Conservation (phyloP, 2,797 vertebrate species). For the Hoplostethus mediterraneus region DNA sequence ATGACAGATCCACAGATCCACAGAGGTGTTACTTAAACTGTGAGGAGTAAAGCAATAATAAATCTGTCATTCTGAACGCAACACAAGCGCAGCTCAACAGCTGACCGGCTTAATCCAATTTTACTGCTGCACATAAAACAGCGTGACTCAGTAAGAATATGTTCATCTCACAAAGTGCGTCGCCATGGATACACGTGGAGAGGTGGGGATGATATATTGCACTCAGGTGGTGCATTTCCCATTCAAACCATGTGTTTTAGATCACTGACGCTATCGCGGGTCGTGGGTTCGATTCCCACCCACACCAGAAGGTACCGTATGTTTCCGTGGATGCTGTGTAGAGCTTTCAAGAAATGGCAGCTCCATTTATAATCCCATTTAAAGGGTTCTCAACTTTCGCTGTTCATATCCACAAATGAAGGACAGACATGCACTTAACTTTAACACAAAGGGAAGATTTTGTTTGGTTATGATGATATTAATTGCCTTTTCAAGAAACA, state of each 20-base stretch:
- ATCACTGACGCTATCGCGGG: too few species aligned
- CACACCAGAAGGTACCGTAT: too few species aligned
- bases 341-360: neutral
- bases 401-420: neutral
- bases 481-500: neutral
- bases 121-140: constrained; percentile 38
- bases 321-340: neutral
- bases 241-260: neutral
- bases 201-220: too few species aligned
- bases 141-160: constrained; percentile 23
- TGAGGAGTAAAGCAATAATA: constrained; percentile 66
- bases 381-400: neutral
- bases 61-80: constrained; percentile 60
- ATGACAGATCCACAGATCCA: constrained; percentile 39
- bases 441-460: neutral
- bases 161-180: neutral
- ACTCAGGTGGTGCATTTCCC: too few species aligned
- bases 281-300: too few species aligned
- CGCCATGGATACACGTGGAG: neutral
- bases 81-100: constrained; percentile 18
- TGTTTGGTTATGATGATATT: neutral
- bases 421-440: constrained; percentile 3
- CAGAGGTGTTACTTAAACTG: constrained; percentile 65
- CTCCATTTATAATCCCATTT: too few species aligned
- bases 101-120: constrained; percentile 38